Base-by-base conservation (phyloP, 2,888 invertebrate species). In the Macrosiphum euphorbiae region DNA sequence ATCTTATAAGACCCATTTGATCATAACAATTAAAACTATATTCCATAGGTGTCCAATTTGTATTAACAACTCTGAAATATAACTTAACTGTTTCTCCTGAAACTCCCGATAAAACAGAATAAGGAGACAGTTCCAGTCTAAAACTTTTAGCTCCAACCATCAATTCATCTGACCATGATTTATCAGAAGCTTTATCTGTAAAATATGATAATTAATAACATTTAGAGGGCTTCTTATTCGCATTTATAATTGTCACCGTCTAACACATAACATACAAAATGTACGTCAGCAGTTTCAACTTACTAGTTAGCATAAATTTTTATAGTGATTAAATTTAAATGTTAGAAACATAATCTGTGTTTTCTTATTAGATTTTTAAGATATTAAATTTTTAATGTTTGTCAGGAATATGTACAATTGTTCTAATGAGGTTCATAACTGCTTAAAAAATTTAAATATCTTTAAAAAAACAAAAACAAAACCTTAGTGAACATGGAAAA, bases 41-140 rank as follows among this genome's bases (percentile, higher is more conserved):
- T 94, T 96, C 96, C 44, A 96, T 96, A 0, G 96, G 95, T 94
- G 96, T 96, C 24, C 96, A 96, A n/a, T 96, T 96, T 95, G 97
- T 97, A 96, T 98, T 98, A 0, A 97, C 97, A 0, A 98, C 97
- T 96, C 98, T 97, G 95, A 97, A 98, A 94, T 97, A 96, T n/a
- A 98, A 95, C 96, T 96, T 95, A 11, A 95, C 95, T n/a, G 91
- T 87, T 84, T 95, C 95, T 20, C 95, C 95, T 28, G 96, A 95
- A 41, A 94, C n/a, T 0, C 85, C 93, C 0, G 28, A 67, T 35
- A 94, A 41, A 85, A 90, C 10, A 35, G 93, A 94, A 61, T 90
- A 58, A n/a, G 93, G 90, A 61, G 93, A 89, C 41, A 94, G 50
- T 90, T 90, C 85, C 35, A 94, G 35, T n/a, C 41, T 90, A 86